Evolutionary conservation across 92 coral and sea anemone genomes (phyloP), one percentile per base, ranked within the genome.

Genomic region (Porites lobata): DNA sequence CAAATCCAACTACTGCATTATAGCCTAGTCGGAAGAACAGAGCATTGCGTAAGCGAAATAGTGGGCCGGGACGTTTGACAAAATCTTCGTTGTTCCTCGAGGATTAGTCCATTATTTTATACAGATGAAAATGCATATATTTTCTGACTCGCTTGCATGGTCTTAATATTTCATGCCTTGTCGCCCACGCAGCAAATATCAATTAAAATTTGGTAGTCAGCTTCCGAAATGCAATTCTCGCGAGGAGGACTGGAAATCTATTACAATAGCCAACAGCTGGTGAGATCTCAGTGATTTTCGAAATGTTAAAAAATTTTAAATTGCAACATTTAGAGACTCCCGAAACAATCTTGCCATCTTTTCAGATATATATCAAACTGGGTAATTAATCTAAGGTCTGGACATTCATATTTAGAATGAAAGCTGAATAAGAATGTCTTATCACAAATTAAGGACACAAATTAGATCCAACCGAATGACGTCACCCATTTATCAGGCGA

Each of bases 141-240:
- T n/a, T 32, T 80, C 61, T 75, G 29, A 24, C 51, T 62, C 64
- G 19, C 65, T 21, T 43, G 82, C 13, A 59, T 61, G 13, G 79
- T 80, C 84, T 85, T 72, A 85, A 85, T 85, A 77, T 76, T 85
- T 85, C 9, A 85, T 77, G 73, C 67, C 38, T 52, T 9, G 7
- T 64, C 89, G 65, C 89, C 89, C 89, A 85, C 89, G 89, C 89
- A 10, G 8, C 68, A 77, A 65, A 76, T 53, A n/a, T 52, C 68
- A 77, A 78, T 85, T 85, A 77, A 62, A 73, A 72, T 83, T 81
- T 47, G 26, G 38, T 18, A 80, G 58, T 50, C 66, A 18, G 56
- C 57, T 63, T 50, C 78, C 17, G 14, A 20, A 0, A 29, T 24
- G 18, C 57, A 13, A n/a, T 24, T 38, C 72, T 22, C 22, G 26